Evolutionary conservation across 2,113 vertebrate species (phyloP).

Genomic region (Narcine bancroftii): DNA sequence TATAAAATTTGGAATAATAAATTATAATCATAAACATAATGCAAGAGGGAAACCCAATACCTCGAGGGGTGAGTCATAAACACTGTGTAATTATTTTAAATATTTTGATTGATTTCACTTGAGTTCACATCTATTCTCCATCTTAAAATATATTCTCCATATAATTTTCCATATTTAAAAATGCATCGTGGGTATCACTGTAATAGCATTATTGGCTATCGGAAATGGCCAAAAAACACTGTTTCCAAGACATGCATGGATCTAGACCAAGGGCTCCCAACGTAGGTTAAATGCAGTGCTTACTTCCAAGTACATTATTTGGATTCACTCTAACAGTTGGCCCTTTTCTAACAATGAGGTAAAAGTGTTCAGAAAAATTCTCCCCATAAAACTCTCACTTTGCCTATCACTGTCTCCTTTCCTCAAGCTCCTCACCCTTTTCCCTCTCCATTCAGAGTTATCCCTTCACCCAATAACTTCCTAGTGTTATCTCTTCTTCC

Average conservation of each 20-base stretch:
- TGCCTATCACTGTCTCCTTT: too few species aligned
- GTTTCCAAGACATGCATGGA: background rate
- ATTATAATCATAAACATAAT: background rate
- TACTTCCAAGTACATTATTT: background rate
- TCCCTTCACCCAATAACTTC: too few species aligned
- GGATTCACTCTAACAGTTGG: background rate
- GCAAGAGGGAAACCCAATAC: background rate
- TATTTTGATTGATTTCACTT: background rate
- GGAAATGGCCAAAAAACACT: background rate
- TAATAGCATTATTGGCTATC: background rate
- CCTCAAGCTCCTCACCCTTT: too few species aligned
- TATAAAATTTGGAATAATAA: background rate
- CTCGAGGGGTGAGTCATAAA: background rate
- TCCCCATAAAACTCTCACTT: background rate
- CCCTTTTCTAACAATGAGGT: background rate
- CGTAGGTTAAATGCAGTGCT: background rate
- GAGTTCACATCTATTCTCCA: background rate
- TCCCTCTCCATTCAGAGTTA: too few species aligned
- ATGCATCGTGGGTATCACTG: background rate
- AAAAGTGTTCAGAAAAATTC: background rate
- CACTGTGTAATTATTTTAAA: background rate
- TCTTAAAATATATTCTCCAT: background rate
- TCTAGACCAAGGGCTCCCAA: background rate
- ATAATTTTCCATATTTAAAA: background rate
- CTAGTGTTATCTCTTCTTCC: too few species aligned